Evolutionary conservation across 2,888 invertebrate genomes (phyloP), one percentile per base, ranked within the genome.

Genomic region (Coelogynopora nodosa): DNA sequence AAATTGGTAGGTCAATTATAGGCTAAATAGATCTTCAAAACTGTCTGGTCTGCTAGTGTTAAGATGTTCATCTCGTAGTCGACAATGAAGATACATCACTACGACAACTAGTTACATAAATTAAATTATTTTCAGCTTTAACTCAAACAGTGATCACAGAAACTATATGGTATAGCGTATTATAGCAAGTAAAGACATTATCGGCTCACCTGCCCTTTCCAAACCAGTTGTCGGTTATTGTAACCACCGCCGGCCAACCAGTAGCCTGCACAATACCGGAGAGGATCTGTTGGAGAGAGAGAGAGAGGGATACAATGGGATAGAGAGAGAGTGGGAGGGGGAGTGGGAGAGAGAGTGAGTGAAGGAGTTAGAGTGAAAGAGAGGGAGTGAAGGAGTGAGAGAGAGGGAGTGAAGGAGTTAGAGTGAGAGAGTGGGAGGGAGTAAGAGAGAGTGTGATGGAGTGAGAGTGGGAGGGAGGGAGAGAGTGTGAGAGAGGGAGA

Each of bases 181-280:
- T n/a, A n/a, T n/a, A n/a, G n/a, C n/a, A n/a, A n/a, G n/a, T n/a
- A n/a, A n/a, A n/a, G n/a, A n/a, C n/a, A n/a, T n/a, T n/a, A n/a
- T n/a, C n/a, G n/a, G 18, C 49, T 49, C 49, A 49, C 49, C 49
- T 49, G 5, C 49, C 49, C 30, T 95, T 96, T 0, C 97, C 97
- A 93, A 96, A 97, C 98, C 98, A 98, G 90, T 97, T 96, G n/a
- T 96, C 96, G 84, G 98, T 95, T 0, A 95, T 94, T 0, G 95
- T 94, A 0, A 98, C 97, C 0, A 98, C 97, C 85, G 97, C 96
- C 0, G 98, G 98, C 97, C 98, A 98, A 0, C 98, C 97, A 0
- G 96, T 95, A 0, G 97, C 96, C 93, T 98, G 97, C 13, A 95
- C 94, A 13, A 97, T 49, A 5, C 49, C 49, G 49, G 49, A 49